Base-by-base conservation (phyloP, 1,140 invertebrate species). In the Drosophila paulistorum region DNA sequence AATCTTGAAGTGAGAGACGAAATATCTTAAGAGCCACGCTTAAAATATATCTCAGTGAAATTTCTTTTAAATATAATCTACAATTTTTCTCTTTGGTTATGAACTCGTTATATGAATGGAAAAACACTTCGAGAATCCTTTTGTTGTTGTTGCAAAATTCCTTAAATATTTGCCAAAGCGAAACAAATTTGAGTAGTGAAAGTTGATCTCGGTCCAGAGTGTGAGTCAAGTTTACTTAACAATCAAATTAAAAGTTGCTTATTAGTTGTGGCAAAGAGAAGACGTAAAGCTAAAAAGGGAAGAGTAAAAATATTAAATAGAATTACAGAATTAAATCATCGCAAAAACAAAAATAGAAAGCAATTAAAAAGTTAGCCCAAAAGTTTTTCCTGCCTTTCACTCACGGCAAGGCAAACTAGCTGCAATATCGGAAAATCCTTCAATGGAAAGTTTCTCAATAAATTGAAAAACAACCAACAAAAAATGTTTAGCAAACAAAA, bases 251-350 rank as follows among this genome's bases (percentile, higher is more conserved):
- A 59, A 59, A 59, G 33, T 59, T 59, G 33, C 33, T 37, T 59
- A 35, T 17, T 59, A 59, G 37, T 59, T 59, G 57, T 14, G 57
- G 57, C 35, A 20, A 59, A 20, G 35, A 7, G 7, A 17, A 20
- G 30, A 2, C 11, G 33, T 3, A 20, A 39, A 37, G 14, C 20
- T 13, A 10, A 10, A 13, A 59, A 59, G 17, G 17, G 57, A 35
- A 14, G 37, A 58, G 33, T 14, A 37, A 14, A 59, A 59, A 39
- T 37, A 59, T 59, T 59, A 59, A 59, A 59, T 20, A 59, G 57
- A 59, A 59, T 59, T 59, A 59, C 33, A 59, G 35, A 59, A 59
- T 59, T 35, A 59, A 59, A 59, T 59, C 37, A 59, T 59, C 57
- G 35, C 33, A 51, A 51, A 59, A 59, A 59, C 33, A 33, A 59